Conservation (phyloP, 2,113 vertebrate genomes). For the Rhabdomys dilectus region DNA sequence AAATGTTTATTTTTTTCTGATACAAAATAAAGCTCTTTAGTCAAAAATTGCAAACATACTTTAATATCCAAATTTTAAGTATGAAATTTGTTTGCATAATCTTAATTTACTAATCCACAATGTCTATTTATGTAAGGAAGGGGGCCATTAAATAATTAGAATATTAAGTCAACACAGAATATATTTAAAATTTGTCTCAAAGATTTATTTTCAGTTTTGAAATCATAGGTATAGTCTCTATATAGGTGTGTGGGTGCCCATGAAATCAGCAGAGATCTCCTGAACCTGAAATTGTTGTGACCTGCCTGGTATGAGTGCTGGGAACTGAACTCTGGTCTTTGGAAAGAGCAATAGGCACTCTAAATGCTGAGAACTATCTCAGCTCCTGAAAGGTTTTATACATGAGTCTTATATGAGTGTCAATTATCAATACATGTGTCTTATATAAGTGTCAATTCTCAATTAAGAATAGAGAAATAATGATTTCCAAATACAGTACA, state of each 20-base stretch:
- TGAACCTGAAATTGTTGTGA: background rate
- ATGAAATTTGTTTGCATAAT: background rate
- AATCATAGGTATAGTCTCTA: background rate
- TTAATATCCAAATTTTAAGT: conserved; percentile 34
- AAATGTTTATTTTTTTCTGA: background rate
- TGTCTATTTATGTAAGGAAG: background rate
- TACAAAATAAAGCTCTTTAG: background rate
- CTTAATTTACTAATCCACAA: background rate
- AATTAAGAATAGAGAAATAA: background rate
- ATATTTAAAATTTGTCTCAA: background rate
- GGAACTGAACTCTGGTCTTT: background rate
- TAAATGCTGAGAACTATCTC: background rate
- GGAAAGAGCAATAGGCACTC: background rate
- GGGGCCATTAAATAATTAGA: background rate
- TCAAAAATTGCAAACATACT: background rate
- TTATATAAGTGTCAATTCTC: background rate
- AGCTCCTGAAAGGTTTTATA: background rate
- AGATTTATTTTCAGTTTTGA: background rate
- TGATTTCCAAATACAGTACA: background rate
- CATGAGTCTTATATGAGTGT: background rate
- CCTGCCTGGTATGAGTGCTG: background rate
- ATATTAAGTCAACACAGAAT: background rate
- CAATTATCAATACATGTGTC: background rate
- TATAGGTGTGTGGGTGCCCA: background rate
- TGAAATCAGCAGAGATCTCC: too few relatives aligned